phyloP scores from a whole-genome alignment of 2,113 vertebrate species.

The Gnathonemus echidnorhynchus region DNA sequence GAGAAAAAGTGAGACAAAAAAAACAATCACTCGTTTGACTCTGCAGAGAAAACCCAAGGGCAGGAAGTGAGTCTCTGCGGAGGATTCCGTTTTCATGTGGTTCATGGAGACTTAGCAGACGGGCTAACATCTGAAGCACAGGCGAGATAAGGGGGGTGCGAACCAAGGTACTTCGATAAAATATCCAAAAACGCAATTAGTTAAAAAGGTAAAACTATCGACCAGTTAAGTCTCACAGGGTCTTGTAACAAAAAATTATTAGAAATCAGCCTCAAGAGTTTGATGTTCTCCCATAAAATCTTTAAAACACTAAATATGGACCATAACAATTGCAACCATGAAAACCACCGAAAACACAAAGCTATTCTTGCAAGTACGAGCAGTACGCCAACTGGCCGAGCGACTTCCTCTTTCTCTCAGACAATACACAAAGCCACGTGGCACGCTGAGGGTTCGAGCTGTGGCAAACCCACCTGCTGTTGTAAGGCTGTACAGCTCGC shows the following conservation, averaged over 20 bases:
- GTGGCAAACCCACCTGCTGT: background rate
- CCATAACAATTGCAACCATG: background rate
- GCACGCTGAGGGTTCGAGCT: background rate
- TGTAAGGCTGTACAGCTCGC: background rate
- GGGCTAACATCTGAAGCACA: background rate
- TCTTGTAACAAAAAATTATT: background rate
- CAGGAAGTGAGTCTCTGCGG: background rate
- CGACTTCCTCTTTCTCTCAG: background rate
- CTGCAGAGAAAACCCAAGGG: background rate
- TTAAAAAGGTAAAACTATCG: background rate
- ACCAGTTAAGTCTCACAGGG: background rate
- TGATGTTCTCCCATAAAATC: background rate
- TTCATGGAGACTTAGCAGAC: background rate
- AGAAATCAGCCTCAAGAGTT: background rate
- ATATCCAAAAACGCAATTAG: background rate
- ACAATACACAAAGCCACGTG: background rate
- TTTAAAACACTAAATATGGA: background rate
- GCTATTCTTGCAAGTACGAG: background rate
- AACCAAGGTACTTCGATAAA: background rate
- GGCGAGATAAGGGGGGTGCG: background rate
- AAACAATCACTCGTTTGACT: background rate
- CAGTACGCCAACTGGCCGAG: background rate
- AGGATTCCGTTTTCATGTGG: background rate
- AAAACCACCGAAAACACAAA: background rate
- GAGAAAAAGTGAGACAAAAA: background rate